phyloP scores from a whole-genome alignment of 2,797 vertebrate species.

The Ptychobarbus kaznakovi region DNA sequence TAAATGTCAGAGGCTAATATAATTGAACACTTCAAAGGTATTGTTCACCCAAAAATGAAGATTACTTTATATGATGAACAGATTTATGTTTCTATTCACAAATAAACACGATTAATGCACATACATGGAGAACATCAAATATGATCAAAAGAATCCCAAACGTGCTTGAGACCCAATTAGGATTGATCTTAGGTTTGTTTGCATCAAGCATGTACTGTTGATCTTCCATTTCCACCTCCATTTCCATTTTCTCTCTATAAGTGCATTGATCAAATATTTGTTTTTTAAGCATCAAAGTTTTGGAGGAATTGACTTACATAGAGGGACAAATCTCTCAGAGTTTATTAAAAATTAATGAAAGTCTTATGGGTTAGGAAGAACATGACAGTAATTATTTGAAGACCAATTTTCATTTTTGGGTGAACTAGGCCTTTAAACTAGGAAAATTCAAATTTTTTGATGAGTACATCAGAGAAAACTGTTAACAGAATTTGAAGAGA shows the following conservation, averaged over 20 bases:
- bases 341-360: background rate
- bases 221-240: background rate
- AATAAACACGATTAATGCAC: background rate
- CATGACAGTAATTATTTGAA: background rate
- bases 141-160: background rate
- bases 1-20: background rate
- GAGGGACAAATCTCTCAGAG: background rate
- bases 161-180: background rate
- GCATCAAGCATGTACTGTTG: background rate
- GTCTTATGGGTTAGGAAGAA: background rate
- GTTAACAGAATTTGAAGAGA: background rate
- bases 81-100: background rate
- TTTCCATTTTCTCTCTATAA: background rate
- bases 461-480: conserved; percentile 20
- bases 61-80: background rate
- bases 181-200: background rate
- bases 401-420: background rate
- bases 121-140: background rate
- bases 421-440: background rate
- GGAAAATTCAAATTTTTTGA: conserved; percentile 60
- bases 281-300: background rate
- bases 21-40: background rate
- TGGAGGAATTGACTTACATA: too few relatives aligned
- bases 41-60: background rate
- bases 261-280: background rate